A percentile compares a stretch with the other conserved stretches of the same genome.
Conservation (phyloP, 2,113 vertebrate species). For the Mesoclemmys tuberculata region DNA sequence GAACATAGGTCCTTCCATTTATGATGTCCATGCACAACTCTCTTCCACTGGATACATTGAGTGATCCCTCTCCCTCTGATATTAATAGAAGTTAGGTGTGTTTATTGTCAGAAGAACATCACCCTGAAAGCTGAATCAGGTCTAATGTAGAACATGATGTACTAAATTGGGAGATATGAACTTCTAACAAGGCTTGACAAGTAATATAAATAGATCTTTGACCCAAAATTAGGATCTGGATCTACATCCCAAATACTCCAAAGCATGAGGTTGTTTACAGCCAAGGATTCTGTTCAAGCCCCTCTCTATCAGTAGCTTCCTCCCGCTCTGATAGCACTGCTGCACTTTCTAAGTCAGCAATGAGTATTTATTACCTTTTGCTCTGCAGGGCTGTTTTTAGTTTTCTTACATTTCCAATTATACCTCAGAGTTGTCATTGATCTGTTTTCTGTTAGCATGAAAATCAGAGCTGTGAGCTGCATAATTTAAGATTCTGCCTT, state of each 20-base stretch:
- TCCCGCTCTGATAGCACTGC: slow-evolving; percentile 31
- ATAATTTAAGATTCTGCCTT: slow-evolving; percentile 77
- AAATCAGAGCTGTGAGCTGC: slow-evolving; percentile 75
- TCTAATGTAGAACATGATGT: not conserved
- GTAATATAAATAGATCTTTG: slow-evolving; percentile 12
- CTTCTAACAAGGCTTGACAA: slow-evolving; percentile 15
- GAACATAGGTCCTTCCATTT: not conserved
- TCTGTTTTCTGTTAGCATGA: slow-evolving; percentile 78
- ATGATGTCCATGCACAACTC: fast-evolving
- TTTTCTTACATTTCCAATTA: slow-evolving; percentile 79
- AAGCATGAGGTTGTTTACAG: not conserved
- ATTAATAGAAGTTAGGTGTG: not conserved
- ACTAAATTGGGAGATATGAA: not conserved
- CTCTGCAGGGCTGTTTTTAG: slow-evolving; percentile 67
- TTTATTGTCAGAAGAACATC: slow-evolving; percentile 23
- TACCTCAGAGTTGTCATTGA: slow-evolving; percentile 73
- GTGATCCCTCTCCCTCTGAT: not conserved
- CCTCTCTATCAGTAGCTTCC: slow-evolving; percentile 40
- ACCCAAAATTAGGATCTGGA: slow-evolving; percentile 39
- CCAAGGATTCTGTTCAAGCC: slow-evolving; percentile 47
- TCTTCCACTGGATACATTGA: not conserved
- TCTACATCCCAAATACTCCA: slow-evolving; percentile 46
- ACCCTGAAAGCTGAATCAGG: not conserved
- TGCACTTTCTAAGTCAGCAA: slow-evolving; percentile 40
- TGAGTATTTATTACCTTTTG: slow-evolving; percentile 73